Base-by-base conservation (phyloP, 2,113 vertebrate species). In the Ellobius talpinus region DNA sequence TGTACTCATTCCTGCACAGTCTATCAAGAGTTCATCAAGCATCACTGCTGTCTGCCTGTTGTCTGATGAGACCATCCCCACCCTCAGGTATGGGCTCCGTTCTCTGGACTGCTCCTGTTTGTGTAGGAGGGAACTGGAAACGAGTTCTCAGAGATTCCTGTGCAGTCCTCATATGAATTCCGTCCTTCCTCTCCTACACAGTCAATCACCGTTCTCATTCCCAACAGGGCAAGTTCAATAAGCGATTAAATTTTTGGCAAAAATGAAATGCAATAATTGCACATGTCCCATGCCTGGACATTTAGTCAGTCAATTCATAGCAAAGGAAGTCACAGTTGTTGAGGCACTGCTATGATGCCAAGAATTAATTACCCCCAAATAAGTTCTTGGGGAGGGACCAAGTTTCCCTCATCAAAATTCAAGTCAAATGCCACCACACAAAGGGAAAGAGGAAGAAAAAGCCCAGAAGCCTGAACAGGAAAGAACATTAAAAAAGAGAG, bases 281-380 rank as follows among this genome's bases (percentile, higher is more conserved):
- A 94, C 65, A 96, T 95, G 88, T 97, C 95, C 91, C 98, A 98
- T 97, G 93, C 91, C 93, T 98, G 96, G 98, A 98, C 93, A 96
- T 98, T 97, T 93, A 33, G 55, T 98, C 98, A 97, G 96, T 97
- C 97, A 97, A 97, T 97, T 97, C 97, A 19, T 97, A 98, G 96
- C 70, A 82, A 91, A 95, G 95, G 95, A 97, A 97, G 98, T 98
- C 98, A 98, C 95, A 96, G 96, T 97, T 98, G 96, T 97, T 97
- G 97, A 98, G 98, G 96, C 94, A 85, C 93, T 96, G 88, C 82
- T 86, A 52, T 19, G 31, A n/a, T 97, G 98, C 98, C 98, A 99
- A 98, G 95, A 97, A 98, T 97, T 98, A 98, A 99, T 98, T 98
- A 98, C 93, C 97, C 98, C 96, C 98, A 98, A 98, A 98, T 98